Evolutionary conservation across 2,888 invertebrate genomes (phyloP), one percentile per base, ranked within the genome.

Genomic region (Rhorus exstirpatorius): DNA sequence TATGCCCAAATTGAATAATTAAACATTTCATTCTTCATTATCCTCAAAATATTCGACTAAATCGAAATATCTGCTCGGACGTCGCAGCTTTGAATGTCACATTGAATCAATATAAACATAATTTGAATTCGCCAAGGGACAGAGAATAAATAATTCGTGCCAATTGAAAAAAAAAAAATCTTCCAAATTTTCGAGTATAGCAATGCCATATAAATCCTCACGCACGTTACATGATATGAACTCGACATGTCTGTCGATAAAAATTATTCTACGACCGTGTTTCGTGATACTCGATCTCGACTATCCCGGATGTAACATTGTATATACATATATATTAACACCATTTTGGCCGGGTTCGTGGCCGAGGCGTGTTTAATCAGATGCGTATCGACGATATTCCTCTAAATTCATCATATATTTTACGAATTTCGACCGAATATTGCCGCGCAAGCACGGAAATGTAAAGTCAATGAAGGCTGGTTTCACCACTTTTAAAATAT

Each of bases 191-290:
- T n/a, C n/a, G n/a, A n/a, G n/a, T n/a, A n/a, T n/a, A n/a, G 49
- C 4, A n/a, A 4, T 6, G 4, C 8, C 51, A 3, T 24, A 24
- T 53, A 38, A 38, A 60, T 49, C n/a, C 60, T 8, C 6, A 60
- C 35, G 60, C 17, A 14, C 14, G 8, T 53, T 53, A 21, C 10
- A 24, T 63, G 44, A 21, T 63, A 44, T 21, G 21, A 53, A 21
- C 53, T 53, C 21, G 53, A 53, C 12, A 53, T 19, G 21, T 53
- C 4, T 21, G 53, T 21, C 53, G 53, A 53, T 53, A 53, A 53
- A 19, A 53, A 53, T 53, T 53, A 53, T 53, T 21, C 7, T 53
- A 14, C 49, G 14, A 14, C 49, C 6, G 49, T 14, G 49, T n/a
- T 4, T 17, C 14, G 49, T 14, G 4, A 14, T 49, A 14, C 17